These are phyloP conservation scores for Ichneumon xanthorius DNA, from an alignment of 2,888 invertebrate genomes.

Conservation along the genomic window DNA sequence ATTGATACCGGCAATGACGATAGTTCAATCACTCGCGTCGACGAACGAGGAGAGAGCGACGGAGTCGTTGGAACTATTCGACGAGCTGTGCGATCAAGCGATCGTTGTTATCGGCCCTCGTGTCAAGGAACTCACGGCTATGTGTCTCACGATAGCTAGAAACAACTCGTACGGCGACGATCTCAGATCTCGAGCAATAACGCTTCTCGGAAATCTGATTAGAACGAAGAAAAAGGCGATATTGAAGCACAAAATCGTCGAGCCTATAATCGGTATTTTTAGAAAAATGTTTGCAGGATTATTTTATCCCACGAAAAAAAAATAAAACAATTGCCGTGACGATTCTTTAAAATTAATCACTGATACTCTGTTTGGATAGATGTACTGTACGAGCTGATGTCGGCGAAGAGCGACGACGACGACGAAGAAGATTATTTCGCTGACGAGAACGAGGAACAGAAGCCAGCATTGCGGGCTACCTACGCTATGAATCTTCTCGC, in stretches of 20 bases:
- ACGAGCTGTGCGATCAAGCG: constrained; percentile 89
- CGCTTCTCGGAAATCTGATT: constrained; percentile 89
- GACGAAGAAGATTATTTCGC: constrained; percentile 88
- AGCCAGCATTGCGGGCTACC: constrained; percentile 89
- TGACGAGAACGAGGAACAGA: constrained; percentile 88
- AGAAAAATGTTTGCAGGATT: neutral
- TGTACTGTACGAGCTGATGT: constrained; percentile 90
- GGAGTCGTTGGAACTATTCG: constrained; percentile 88
- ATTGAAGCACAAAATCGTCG: constrained; percentile 90
- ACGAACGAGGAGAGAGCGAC: constrained; percentile 87
- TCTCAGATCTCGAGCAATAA: constrained; percentile 89
- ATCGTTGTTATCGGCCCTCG: constrained; percentile 88
- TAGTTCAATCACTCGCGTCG: constrained; percentile 87
- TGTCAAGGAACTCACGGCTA: constrained; percentile 88
- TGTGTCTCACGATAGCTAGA: constrained; percentile 88
- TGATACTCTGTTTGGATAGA: constrained; percentile 84
- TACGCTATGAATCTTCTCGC: constrained; percentile 92
- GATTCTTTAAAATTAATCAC: constrained; percentile 21
- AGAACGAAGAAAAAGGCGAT: constrained; percentile 90
- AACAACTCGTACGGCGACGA: constrained; percentile 87
- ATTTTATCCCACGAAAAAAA: neutral
- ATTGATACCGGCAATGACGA: constrained; percentile 88
- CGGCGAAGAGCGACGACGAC: constrained; percentile 87
- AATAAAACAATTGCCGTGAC: neutral
- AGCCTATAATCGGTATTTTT: constrained; percentile 85